A percentile compares a stretch with the other conserved stretches of the same genome.
Conservation (phyloP, 2,888 invertebrate genomes). For the Neelides folsomi region DNA sequence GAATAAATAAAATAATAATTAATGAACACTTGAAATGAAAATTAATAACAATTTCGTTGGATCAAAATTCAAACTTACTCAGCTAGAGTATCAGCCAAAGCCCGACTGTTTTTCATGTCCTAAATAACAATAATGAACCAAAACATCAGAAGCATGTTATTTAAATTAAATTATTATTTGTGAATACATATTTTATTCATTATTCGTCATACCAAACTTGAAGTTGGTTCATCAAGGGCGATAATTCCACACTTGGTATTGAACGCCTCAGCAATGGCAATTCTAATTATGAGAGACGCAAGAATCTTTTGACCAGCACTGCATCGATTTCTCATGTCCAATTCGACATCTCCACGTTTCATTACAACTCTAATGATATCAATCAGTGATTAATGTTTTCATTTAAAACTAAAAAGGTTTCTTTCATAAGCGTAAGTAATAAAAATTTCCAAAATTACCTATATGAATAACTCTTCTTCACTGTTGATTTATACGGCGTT, state of each 20-base stretch:
- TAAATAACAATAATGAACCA: too few relatives aligned
- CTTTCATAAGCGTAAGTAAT: too few relatives aligned
- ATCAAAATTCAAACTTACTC: constrained; percentile 20
- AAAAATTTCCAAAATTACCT: too few relatives aligned
- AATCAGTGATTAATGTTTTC: too few relatives aligned
- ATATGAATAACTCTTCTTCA: constrained; percentile 24
- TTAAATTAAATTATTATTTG: too few relatives aligned
- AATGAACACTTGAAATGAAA: constrained; percentile 3
- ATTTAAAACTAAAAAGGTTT: too few relatives aligned
- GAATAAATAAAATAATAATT: constrained; percentile 3
- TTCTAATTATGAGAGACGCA: constrained; percentile 85
- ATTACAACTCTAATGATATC: constrained; percentile 59
- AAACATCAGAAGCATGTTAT: too few relatives aligned
- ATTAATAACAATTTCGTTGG: too few relatives aligned
- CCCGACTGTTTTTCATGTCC: constrained; percentile 45
- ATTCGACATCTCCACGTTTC: constrained; percentile 67
- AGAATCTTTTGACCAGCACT: constrained; percentile 96
- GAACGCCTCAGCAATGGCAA: constrained; percentile 95
- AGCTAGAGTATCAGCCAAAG: constrained; percentile 41
- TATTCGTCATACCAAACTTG: constrained; percentile 52
- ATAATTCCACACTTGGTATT: constrained; percentile 89
- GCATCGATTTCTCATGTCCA: constrained; percentile 96
- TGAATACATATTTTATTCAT: too few relatives aligned
- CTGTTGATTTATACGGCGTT: constrained; percentile 10
- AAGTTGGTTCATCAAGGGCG: constrained; percentile 95